These are phyloP conservation scores for Drosophila meridiana DNA, from an alignment of 2,888 invertebrate genomes.

Conservation along the genomic window DNA sequence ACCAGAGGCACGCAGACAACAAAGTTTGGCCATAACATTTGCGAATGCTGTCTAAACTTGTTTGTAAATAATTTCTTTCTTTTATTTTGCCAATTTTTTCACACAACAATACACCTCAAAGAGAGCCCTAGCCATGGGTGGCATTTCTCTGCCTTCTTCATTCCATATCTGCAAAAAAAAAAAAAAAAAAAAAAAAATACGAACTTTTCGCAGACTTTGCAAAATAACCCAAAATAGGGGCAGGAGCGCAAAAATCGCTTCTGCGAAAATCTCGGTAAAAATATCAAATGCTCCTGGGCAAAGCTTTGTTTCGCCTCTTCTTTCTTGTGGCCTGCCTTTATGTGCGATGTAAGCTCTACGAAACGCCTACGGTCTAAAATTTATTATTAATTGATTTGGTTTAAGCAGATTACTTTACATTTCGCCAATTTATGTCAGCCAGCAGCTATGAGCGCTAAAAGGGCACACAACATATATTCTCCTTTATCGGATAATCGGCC, in stretches of 20 bases:
- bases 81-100: slow-evolving; percentile 76
- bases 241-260: slow-evolving; percentile 38
- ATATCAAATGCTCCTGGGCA: slow-evolving; percentile 44
- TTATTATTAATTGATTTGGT: slow-evolving; percentile 80
- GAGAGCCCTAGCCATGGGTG: slow-evolving; percentile 33
- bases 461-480: slow-evolving; percentile 4
- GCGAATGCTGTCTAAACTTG: slow-evolving; percentile 73
- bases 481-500: slow-evolving; percentile 27
- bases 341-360: slow-evolving; percentile 30
- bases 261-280: slow-evolving; percentile 29
- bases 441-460: background rate
- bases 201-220: slow-evolving; percentile 75
- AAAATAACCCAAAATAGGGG: slow-evolving; percentile 45
- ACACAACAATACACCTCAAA: slow-evolving; percentile 78
- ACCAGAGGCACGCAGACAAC: slow-evolving; percentile 53
- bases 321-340: slow-evolving; percentile 6
- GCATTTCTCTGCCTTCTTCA: slow-evolving; percentile 17
- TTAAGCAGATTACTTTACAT: slow-evolving; percentile 54
- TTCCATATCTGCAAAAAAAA: slow-evolving; percentile 45
- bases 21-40: slow-evolving; percentile 78
- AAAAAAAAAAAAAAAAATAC: slow-evolving; percentile 25
- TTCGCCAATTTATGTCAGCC: slow-evolving; percentile 29
- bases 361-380: slow-evolving; percentile 60
- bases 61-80: slow-evolving; percentile 80
- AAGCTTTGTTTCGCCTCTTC: slow-evolving; percentile 12